Conservation (phyloP, 2,797 vertebrate species). For the Danio aesculapii region DNA sequence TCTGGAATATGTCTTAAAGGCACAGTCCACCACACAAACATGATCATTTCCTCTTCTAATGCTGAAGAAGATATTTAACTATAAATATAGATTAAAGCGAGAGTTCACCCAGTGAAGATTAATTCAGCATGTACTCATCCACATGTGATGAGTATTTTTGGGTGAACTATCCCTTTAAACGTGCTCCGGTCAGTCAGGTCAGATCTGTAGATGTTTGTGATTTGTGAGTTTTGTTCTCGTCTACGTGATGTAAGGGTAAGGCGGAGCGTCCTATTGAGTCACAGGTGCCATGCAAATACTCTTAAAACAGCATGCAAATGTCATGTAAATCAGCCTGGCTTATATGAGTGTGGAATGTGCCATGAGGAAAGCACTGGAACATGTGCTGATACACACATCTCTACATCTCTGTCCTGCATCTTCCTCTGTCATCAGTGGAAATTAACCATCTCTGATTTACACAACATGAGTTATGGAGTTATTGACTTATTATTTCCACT, state of each 20-base stretch:
- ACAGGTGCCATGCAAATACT: slow-evolving; percentile 75
- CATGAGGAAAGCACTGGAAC: slow-evolving; percentile 30
- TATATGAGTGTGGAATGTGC: slow-evolving; percentile 32
- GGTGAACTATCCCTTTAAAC: too few species aligned
- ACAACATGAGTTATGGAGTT: neutral
- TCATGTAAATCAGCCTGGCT: slow-evolving; percentile 64
- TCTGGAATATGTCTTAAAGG: too few species aligned
- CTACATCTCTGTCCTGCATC: neutral
- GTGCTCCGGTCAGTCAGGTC: too few species aligned
- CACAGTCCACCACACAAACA: too few species aligned
- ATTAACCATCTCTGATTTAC: neutral
- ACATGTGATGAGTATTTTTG: too few species aligned
- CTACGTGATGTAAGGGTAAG: slow-evolving; percentile 61
- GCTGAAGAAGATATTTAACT: too few species aligned
- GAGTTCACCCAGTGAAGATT: too few species aligned
- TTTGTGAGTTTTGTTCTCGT: slow-evolving; percentile 42
- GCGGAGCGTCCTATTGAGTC: slow-evolving; percentile 76
- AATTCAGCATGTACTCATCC: too few species aligned
- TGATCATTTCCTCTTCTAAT: too few species aligned
- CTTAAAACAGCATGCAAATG: slow-evolving; percentile 70
- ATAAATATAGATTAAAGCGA: too few species aligned
- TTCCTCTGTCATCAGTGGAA: neutral
- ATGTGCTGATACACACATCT: slow-evolving; percentile 2
- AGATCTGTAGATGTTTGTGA: slow-evolving; percentile 2
- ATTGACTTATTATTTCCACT: too few species aligned